Evolutionary conservation across 2,113 vertebrate species (phyloP), one percentile per base, ranked within the genome.

Genomic region (Passer montanus): DNA sequence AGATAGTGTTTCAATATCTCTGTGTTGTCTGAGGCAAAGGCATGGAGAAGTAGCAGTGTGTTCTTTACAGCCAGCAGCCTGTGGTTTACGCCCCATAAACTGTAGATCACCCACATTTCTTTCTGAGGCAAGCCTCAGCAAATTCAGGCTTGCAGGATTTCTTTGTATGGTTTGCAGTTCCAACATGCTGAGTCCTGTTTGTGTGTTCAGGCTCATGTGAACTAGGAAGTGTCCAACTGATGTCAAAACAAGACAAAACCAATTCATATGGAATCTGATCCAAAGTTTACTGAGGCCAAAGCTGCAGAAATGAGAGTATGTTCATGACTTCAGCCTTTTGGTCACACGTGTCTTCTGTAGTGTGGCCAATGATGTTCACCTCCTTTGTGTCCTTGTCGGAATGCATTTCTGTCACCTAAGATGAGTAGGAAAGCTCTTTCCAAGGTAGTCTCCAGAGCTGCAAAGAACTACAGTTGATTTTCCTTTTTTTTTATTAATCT

Each of bases 121-220:
- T 76, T 79, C 47, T 58, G 62, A 87, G 84, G 43, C 90, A 94
- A 90, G 96, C 72, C 88, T 47, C 70, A n/a, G 92, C 95, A 95
- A 53, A 93, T 80, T 74, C 84, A 87, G 87, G 72, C 93, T 87
- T 84, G 93, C 78, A 82, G 58, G 58, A 13, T 50, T 84, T 73
- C 84, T 91, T 79, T 66, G 78, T 76, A 37, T 10, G 46, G 37
- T 37, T 78, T 80, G 74, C 27, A 73, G 27, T 50, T 73, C 67
- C 53, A 87, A 58, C 89, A n/a, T 89, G 87, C 78, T 35, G 58
- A 82, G 78, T 89, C 87, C 67, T 83, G 81, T 85, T 69, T 58
- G 74, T 58, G 41, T 82, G 74, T 39, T 94, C 58, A 69, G 69
- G 53, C 67, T 73, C 43, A 46, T 85, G 89, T 85, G 89, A 96